Base-by-base conservation (phyloP, 2,888 invertebrate species). In the Calameuta idolon region DNA sequence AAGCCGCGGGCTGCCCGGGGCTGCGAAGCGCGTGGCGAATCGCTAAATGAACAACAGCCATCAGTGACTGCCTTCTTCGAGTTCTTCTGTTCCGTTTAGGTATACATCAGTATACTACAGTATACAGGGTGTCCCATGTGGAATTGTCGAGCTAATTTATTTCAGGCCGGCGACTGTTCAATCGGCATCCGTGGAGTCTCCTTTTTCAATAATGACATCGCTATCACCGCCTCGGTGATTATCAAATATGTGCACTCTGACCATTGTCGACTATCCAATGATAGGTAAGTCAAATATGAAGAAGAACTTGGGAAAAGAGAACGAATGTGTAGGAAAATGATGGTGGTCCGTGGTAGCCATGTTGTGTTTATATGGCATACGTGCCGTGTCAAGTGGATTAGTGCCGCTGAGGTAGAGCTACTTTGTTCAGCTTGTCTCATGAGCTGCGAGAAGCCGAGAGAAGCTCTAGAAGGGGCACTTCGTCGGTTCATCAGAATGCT, bases 321-420 rank as follows among this genome's bases (percentile, higher is more conserved):
- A 23, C 23, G 55, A 55, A 55, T 23, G 5, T 23, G 9, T 55
- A 55, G 55, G 15, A 71, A 71, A 71, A 34, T 71, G 71, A 5
- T 33, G 83, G 81, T 78, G 82, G 81, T 83, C 82, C 79, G 83
- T 84, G 83, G 84, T 81, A 81, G 83, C 84, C 82, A 82, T 80
- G 80, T 80, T 83, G 80, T 82, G 85, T 85, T 85, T 86, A 55
- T 71, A 83, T 83, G 84, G 84, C 82, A 84, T 82, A 85, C 83
- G 82, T 82, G 85, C 85, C 86, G 85, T 87, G 86, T 87, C 86
- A 87, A 85, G 83, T 81, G 84, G 84, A 87, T 87, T 87, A 87
- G 87, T 86, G 87, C 83, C 86, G 87, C 86, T 84, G 85, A 83
- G 85, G 87, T 87, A 85, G 87, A 87, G 85, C 85, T 85, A 86